phyloP scores from a whole-genome alignment of 2,888 invertebrate species.

The Stenurella melanura region DNA sequence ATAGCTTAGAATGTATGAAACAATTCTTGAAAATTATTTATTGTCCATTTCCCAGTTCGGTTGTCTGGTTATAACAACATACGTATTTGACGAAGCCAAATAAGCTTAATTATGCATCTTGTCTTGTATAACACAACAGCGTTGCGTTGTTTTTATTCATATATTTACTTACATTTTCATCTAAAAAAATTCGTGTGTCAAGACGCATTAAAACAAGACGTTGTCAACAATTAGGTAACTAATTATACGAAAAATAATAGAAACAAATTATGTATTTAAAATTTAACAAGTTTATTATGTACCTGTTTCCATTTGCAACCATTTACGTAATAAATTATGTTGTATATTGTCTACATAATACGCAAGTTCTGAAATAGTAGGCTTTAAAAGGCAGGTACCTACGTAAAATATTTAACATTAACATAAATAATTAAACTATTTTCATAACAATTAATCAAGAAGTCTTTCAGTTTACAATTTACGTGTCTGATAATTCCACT shows the following conservation, averaged over 20 bases:
- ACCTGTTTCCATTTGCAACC: conserved; percentile 4
- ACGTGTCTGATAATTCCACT: not conserved
- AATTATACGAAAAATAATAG: not conserved
- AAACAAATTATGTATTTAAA: conserved; percentile 5
- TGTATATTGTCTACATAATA: conserved; percentile 5
- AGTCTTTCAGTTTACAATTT: not conserved
- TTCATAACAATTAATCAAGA: not conserved
- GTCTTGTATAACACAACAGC: no score
- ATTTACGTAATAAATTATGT: conserved; percentile 14
- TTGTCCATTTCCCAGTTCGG: not conserved
- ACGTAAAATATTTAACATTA: not conserved
- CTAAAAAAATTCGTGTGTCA: not conserved
- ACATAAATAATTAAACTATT: conserved; percentile 8
- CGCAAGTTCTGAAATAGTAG: not conserved
- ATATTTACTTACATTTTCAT: not conserved
- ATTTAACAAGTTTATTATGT: not conserved
- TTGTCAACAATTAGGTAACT: no score
- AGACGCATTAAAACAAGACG: no score
- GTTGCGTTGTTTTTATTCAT: not conserved
- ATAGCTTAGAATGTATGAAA: not conserved
- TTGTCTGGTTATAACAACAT: not conserved
- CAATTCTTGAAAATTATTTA: conserved; percentile 7
- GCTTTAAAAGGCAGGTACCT: not conserved
- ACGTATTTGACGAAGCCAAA: not conserved
- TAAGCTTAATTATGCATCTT: no score